Evolutionary conservation across 2,113 vertebrate species (phyloP).

Genomic region (Trematomus loennbergii): DNA sequence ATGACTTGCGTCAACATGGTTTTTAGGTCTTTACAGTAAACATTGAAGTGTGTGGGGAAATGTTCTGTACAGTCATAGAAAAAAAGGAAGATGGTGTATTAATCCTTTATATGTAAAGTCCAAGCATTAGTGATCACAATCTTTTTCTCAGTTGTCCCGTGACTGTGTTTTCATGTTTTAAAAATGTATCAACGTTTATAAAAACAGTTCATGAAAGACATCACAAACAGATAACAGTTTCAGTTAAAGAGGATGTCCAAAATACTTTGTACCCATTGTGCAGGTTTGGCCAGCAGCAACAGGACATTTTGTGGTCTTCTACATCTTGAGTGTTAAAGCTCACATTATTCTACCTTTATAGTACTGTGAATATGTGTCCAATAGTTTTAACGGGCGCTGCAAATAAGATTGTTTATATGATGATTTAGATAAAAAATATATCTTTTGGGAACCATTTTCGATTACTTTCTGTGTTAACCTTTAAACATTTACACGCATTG

Average conservation of each 20-base stretch:
- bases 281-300: conserved; percentile 27
- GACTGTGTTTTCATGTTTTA: not conserved
- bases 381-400: not conserved
- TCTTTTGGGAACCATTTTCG: not conserved
- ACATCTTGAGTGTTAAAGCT: not conserved
- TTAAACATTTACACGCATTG: not conserved
- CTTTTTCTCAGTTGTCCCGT: not conserved
- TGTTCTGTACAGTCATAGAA: not conserved
- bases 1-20: not conserved
- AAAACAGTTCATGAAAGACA: not conserved
- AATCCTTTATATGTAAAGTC: not conserved
- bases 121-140: not conserved
- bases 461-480: not conserved
- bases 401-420: not conserved
- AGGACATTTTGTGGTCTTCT: conserved; percentile 51
- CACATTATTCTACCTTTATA: not conserved
- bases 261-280: not conserved
- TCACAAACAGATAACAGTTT: not conserved
- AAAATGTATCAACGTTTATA: not conserved
- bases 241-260: not conserved
- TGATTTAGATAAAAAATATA: not conserved
- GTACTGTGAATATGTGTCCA: not conserved
- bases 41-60: not conserved
- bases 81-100: no score
- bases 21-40: no score